These are phyloP conservation scores for Eupithecia centaureata DNA, from an alignment of 2,888 invertebrate genomes.

Conservation along the genomic window DNA sequence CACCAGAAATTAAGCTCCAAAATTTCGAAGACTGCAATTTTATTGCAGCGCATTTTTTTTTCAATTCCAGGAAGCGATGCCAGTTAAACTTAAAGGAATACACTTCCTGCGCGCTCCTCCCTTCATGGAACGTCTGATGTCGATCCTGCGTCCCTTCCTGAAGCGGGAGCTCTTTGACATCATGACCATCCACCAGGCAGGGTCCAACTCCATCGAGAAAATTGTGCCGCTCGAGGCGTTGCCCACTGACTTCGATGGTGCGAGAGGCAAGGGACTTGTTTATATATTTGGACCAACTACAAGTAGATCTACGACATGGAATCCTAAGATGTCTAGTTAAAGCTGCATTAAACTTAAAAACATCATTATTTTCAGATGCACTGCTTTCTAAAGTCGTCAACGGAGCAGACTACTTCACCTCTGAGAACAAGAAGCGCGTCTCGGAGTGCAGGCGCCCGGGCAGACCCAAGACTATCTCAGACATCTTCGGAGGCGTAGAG, in stretches of 20 bases:
- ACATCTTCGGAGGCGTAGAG: conserved; percentile 87
- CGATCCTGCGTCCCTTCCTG: conserved; percentile 87
- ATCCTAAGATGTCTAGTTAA: too few species aligned
- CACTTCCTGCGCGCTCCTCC: conserved; percentile 88
- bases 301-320: too few species aligned
- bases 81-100: conserved; percentile 81
- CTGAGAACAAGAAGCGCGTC: conserved; percentile 83
- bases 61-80: conserved; percentile 85
- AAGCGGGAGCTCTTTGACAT: conserved; percentile 85
- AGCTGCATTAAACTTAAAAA: too few species aligned
- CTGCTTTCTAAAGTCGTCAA: conserved; percentile 59
- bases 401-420: conserved; percentile 68
- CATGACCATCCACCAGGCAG: conserved; percentile 77
- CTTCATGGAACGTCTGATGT: conserved; percentile 87
- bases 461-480: conserved; percentile 85
- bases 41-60: too few species aligned
- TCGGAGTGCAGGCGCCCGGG: conserved; percentile 85
- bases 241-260: conserved; percentile 64
- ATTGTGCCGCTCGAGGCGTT: conserved; percentile 82
- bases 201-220: conserved; percentile 73
- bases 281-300: neutral
- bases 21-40: too few species aligned
- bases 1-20: too few species aligned
- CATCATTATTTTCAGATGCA: conserved; percentile 62
- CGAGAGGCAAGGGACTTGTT: conserved; percentile 66